Base-by-base conservation (phyloP, 2,797 vertebrate species). In the Gila robusta region DNA sequence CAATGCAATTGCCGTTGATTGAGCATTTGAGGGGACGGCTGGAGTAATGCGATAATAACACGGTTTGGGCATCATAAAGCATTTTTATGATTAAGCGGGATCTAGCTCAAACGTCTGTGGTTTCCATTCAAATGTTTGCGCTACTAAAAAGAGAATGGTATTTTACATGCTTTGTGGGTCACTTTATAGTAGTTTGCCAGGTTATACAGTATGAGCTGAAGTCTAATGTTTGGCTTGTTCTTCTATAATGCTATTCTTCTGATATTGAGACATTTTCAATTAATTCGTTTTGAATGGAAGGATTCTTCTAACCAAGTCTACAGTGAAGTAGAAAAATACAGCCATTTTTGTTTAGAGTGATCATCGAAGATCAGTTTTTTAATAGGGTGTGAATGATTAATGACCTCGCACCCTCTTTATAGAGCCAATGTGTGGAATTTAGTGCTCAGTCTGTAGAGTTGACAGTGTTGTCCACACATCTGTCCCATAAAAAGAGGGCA, bases 391-490 rank as follows among this genome's bases (percentile, higher is more conserved):
- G 37, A 85, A 71, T 85, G 37, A 71, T 69, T 85, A 62, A 82
- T 82, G 76, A 23, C 41, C 70, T 52, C 73, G 21, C 44, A 37
- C 52, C 19, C 35, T 59, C 66, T 69, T 86, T 28, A 32, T 73
- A 78, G 73, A 79, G 69, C 49, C 79, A 59, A 47, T 12, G 35
- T 67, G 78, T 83, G 74, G 80, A 88, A 81, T 89, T 71, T 85
- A 47, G 49, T 70, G 56, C 56, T 71, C 59, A 47, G 54, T 47
- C 37, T 72, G 54, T 37, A 84, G 77, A 72, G 59, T 44, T 72
- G 62, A 85, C 83, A 86, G 70, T 86, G 87, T 88, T 90, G 86
- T 91, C 90, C 81, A 91, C 84, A 92, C 91, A 92, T 84, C 71
- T 7, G 19, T 73, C 86, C 82, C 78, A 81, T 90, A 89, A 89